Conservation (phyloP, 2,888 invertebrate species). For the Aphidius colemani region DNA sequence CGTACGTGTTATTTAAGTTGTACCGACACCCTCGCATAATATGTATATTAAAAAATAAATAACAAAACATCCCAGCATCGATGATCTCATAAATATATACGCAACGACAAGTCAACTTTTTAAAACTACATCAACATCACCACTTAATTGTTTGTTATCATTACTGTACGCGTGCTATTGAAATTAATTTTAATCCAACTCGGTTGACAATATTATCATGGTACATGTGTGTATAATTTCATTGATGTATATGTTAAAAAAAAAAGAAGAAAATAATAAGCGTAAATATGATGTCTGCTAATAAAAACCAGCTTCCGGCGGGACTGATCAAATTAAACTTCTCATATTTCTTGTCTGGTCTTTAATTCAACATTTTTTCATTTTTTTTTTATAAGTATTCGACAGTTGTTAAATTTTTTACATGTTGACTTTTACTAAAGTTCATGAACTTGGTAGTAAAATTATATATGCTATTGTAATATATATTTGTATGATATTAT, state of each 20-base stretch:
- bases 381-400: background rate
- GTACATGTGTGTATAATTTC: slow-evolving; percentile 11
- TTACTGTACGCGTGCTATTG: slow-evolving; percentile 59
- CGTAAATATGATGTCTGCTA: slow-evolving; percentile 11
- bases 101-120: background rate
- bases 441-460: too few relatives aligned
- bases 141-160: slow-evolving; percentile 60
- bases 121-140: background rate
- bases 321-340: slow-evolving; percentile 55
- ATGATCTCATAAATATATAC: slow-evolving; percentile 52
- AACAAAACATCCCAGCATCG: slow-evolving; percentile 43
- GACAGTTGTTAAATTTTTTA: too few relatives aligned
- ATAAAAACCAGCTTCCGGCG: slow-evolving; percentile 35
- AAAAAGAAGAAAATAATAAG: slow-evolving; percentile 32
- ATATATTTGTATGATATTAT: too few relatives aligned
- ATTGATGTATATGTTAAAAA: slow-evolving; percentile 45
- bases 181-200: slow-evolving; percentile 59
- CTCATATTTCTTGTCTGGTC: slow-evolving; percentile 32
- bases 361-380: slow-evolving; percentile 10
- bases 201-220: slow-evolving; percentile 29
- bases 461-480: too few relatives aligned
- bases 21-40: slow-evolving; percentile 51
- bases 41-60: too few relatives aligned
- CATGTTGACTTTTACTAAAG: too few relatives aligned
- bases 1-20: slow-evolving; percentile 56